Evolutionary conservation across 2,797 vertebrate genomes (phyloP), one percentile per base, ranked within the genome.

Genomic region (Sebastes umbrosus): DNA sequence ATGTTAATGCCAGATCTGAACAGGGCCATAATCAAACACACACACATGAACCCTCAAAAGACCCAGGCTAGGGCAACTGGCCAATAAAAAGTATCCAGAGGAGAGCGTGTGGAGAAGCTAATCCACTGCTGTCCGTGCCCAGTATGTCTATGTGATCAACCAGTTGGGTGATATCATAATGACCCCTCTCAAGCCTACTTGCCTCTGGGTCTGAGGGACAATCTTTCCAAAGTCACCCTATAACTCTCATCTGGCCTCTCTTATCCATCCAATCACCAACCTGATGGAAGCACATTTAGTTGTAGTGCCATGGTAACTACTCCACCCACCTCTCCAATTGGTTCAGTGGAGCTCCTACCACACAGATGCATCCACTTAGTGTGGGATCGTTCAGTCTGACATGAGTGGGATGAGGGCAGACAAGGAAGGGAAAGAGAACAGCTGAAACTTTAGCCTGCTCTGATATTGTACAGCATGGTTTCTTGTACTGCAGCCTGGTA

Each of bases 381-480:
- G 22, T 4, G 62, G 84, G 75, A 79, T 89, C 87, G 72, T 77
- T 84, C 80, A 73, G 84, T 57, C 60, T 86, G 88, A 89, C 87
- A 79, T 60, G 82, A 90, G 90, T 84, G 83, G 89, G 87, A 87
- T 77, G 85, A 88, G 86, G 85, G 73, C 75, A 83, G 65, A 77
- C 73, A 31, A 82, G 80, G 73, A 84, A 80, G 62, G 67, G 68
- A 83, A 85, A 78, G 73, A 64, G 77, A 90, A 71, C 88, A 89
- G 68, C 89, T 85, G 86, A 86, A 86, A 73, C 71, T 72, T 77
- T 58, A 50, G 67, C 50, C 58, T 75, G 62, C 20, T 11, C 64
- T 76, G 62, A 80, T 75, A 69, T 58, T 64, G 63, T 78, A 14
- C 76, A 72, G 63, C 76, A 62, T 22, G 32, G 63, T 76, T 52